Base-by-base conservation (phyloP, 2,888 invertebrate genomes). In the Drosophila ustulata region DNA sequence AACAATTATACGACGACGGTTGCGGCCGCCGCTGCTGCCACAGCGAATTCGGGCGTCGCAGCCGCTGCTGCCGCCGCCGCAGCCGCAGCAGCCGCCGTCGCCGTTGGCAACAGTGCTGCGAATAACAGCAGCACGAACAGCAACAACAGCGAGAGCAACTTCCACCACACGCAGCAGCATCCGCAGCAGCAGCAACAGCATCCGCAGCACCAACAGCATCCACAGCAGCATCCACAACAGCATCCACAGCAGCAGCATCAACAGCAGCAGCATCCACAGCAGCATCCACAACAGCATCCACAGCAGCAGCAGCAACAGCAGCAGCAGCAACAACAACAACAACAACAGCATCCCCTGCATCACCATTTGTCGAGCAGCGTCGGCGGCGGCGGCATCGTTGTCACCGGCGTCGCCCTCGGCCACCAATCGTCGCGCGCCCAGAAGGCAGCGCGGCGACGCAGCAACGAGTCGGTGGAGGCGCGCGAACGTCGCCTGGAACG, bases 401-500 rank as follows among this genome's bases (percentile, higher is more conserved):
- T 80, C 46, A 67, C 51, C 50, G 67, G 57, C 57, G 64, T 58
- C 53, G 67, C 72, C 9, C 72, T 78, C 39, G 72, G 78, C 3
- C 70, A 70, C 11, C 89, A 84, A 41, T 86, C 91, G 62, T 85
- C 90, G 64, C 77, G 90, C 9, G 90, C 90, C 4, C 90, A 90
- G 63, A 90, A 91, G 76, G 90, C 90, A 59, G 90, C 90, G 34
- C 80, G 92, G 39, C 90, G 92, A 45, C 90, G 92, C 67, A 92
- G 92, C 89, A 92, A 92, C 90, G 92, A 92, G 82, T 92, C 92
- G 56, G 86, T 91, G 4, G 92, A 92, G 75, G 92, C 92, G 30
- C 88, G 92, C 28, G 90, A 91, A 72, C 79, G 92, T 46, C 88
- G 92, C 3, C 78, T 92, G 83, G 91, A 92, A 49, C 77, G 92